Conservation (phyloP, 2,113 vertebrate species). For the Catharus bicknelli region DNA sequence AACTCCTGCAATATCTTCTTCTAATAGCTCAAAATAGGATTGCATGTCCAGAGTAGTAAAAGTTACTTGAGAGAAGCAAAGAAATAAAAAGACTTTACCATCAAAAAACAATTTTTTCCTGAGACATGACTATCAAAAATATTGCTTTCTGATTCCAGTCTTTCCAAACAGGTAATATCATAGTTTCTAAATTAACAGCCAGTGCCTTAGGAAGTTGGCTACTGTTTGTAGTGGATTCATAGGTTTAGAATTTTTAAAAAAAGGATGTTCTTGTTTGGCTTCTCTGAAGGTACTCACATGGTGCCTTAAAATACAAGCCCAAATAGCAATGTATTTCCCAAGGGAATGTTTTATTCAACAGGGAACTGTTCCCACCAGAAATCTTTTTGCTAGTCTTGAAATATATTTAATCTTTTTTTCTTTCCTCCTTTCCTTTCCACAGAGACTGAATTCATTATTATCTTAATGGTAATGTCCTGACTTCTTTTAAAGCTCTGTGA, state of each 20-base stretch:
- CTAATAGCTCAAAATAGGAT: background rate
- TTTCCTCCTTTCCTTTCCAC: slow-evolving; percentile 39
- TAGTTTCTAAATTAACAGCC: background rate
- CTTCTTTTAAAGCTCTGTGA: slow-evolving; percentile 71
- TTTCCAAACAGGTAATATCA: background rate
- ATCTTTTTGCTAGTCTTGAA: slow-evolving; percentile 66
- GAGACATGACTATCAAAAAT: background rate
- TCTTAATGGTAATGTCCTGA: slow-evolving; percentile 60
- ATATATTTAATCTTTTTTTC: slow-evolving; percentile 67
- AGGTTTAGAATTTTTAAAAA: slow-evolving; percentile 29
- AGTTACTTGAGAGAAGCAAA: background rate
- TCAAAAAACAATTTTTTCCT: background rate
- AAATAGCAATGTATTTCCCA: slow-evolving; percentile 60
- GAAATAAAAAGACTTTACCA: background rate
- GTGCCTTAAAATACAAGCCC: slow-evolving; percentile 44
- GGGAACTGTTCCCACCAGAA: slow-evolving; percentile 73
- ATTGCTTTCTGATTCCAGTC: background rate
- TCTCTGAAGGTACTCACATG: slow-evolving; percentile 25
- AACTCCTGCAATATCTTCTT: background rate
- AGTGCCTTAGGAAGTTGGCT: background rate
- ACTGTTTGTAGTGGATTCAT: background rate
- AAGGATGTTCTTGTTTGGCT: slow-evolving; percentile 9
- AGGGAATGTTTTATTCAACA: slow-evolving; percentile 64
- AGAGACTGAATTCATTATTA: slow-evolving; percentile 70
- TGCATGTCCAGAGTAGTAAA: background rate